phyloP scores from a whole-genome alignment of 2,113 vertebrate species.

The Isichthys henryi region DNA sequence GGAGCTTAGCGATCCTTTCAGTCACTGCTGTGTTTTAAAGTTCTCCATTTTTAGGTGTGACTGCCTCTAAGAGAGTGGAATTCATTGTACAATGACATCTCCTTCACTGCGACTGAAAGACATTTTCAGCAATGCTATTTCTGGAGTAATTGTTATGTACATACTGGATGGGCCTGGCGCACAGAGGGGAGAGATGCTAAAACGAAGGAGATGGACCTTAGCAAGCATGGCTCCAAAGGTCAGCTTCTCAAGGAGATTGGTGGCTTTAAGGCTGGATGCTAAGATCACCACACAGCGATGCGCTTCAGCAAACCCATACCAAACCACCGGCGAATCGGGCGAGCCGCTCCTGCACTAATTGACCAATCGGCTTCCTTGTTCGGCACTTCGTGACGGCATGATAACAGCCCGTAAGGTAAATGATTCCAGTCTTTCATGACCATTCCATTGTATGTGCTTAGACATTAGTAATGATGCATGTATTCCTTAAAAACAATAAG shows the following conservation, averaged over 20 bases:
- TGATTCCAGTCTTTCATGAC: background rate
- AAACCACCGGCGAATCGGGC: background rate
- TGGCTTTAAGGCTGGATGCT: background rate
- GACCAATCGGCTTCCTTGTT: background rate
- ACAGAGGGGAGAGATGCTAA: background rate
- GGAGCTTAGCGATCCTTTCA: background rate
- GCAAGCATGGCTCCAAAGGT: background rate
- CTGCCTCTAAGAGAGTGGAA: background rate
- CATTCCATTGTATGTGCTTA: background rate
- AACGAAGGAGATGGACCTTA: background rate
- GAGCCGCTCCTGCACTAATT: background rate
- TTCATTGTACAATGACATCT: background rate
- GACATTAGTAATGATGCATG: background rate
- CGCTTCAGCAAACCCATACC: background rate
- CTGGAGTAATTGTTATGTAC: background rate
- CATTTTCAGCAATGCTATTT: background rate
- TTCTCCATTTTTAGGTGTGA: background rate
- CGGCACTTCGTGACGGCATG: background rate
- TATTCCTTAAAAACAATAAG: background rate
- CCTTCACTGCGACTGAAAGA: background rate
- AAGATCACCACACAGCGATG: background rate
- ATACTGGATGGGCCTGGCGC: background rate
- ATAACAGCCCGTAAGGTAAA: background rate
- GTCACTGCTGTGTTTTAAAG: background rate
- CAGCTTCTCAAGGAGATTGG: background rate